phyloP scores from a whole-genome alignment of 2,797 vertebrate genomes.

The Peromyscus nudipes region DNA sequence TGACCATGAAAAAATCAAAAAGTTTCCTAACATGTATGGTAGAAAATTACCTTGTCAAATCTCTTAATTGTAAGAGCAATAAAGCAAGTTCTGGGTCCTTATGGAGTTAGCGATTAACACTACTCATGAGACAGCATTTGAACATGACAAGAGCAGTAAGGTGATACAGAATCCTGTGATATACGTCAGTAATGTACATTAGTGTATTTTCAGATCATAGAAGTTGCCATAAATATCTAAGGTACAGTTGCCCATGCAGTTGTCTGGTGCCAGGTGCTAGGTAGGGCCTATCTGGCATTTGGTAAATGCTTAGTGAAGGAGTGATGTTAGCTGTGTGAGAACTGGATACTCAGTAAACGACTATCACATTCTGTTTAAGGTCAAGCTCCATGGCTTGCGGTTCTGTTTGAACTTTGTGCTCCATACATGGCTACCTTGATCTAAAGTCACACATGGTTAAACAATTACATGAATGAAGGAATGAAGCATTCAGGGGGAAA shows the following conservation, averaged over 20 bases:
- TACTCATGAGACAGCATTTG: background rate
- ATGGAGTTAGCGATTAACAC: background rate
- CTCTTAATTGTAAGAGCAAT: conserved; percentile 30
- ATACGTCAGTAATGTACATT: background rate
- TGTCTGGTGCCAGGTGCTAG: background rate
- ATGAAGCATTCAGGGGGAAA: background rate
- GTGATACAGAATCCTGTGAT: background rate
- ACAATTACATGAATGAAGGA: conserved; percentile 21
- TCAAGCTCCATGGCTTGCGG: background rate
- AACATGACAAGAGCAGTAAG: background rate
- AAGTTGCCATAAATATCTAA: conserved; percentile 37
- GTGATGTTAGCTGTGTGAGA: background rate
- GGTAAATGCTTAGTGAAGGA: background rate
- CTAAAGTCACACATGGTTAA: conserved; percentile 8
- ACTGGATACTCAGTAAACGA: background rate
- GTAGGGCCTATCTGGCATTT: background rate
- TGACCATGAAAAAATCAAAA: background rate
- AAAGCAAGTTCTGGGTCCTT: background rate
- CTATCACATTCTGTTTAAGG: background rate
- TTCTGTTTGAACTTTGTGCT: conserved; percentile 24
- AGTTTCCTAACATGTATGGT: background rate
- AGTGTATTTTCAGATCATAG: background rate
- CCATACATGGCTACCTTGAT: background rate
- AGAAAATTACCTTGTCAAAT: conserved; percentile 38
- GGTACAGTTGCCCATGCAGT: background rate